phyloP scores from a whole-genome alignment of 2,888 invertebrate species.

The Azorinus chamasolen region DNA sequence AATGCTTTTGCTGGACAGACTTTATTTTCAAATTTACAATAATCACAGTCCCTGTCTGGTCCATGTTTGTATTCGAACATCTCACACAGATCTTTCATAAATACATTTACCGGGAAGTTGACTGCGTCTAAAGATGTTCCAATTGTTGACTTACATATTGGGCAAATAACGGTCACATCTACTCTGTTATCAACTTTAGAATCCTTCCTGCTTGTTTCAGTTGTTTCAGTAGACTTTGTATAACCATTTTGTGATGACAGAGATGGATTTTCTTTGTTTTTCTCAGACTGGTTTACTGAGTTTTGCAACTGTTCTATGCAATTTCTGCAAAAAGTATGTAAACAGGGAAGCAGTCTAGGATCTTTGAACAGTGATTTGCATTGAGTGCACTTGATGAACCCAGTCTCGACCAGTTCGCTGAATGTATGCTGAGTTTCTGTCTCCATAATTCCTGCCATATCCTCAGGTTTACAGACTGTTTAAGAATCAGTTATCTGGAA shows the following conservation, averaged over 20 bases:
- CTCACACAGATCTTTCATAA: slow-evolving; percentile 73
- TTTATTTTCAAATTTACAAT: slow-evolving; percentile 77
- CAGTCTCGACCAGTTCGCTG: slow-evolving; percentile 75
- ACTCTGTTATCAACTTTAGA: too few relatives aligned
- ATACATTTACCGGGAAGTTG: slow-evolving; percentile 65
- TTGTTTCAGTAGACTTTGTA: too few relatives aligned
- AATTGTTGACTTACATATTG: slow-evolving; percentile 66
- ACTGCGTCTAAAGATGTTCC: slow-evolving; percentile 17
- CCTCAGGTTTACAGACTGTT: too few relatives aligned
- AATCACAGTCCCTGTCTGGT: slow-evolving; percentile 72
- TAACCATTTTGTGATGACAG: too few relatives aligned
- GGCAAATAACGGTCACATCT: slow-evolving; percentile 47
- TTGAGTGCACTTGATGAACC: slow-evolving; percentile 73
- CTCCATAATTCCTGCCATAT: too few relatives aligned
- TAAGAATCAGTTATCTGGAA: too few relatives aligned
- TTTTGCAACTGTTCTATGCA: slow-evolving; percentile 65
- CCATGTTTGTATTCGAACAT: slow-evolving; percentile 73
- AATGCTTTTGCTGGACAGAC: slow-evolving; percentile 64
- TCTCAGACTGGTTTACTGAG: slow-evolving; percentile 31
- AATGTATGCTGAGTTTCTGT: slow-evolving; percentile 55
- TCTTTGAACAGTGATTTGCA: slow-evolving; percentile 68
- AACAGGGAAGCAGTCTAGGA: slow-evolving; percentile 81
- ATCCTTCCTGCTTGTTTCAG: too few relatives aligned
- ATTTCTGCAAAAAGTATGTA: slow-evolving; percentile 78
- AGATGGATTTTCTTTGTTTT: not conserved